phyloP scores from a whole-genome alignment of 2,888 invertebrate species.

The Perdita meconis region DNA sequence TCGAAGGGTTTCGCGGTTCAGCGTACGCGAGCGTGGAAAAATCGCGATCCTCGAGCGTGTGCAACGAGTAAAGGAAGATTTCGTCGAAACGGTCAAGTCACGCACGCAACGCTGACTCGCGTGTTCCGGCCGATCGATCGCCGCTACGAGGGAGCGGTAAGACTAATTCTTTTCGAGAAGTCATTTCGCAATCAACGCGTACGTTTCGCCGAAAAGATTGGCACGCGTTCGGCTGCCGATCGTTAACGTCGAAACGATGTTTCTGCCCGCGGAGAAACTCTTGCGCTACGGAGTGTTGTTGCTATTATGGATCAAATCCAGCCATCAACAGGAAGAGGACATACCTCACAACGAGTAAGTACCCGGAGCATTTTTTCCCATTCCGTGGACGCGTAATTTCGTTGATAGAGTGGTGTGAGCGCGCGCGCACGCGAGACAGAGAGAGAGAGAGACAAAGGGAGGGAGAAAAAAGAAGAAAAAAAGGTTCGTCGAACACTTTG shows the following conservation, averaged over 20 bases:
- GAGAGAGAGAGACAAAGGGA: too few species aligned
- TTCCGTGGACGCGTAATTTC: not conserved
- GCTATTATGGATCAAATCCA: slow-evolving; percentile 84
- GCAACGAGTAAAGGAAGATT: slow-evolving; percentile 44
- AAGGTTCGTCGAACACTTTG: too few species aligned
- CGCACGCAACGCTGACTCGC: slow-evolving; percentile 55
- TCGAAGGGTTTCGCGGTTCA: slow-evolving; percentile 11
- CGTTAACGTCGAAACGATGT: slow-evolving; percentile 61
- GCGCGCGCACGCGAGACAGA: too few species aligned
- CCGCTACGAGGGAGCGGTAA: slow-evolving; percentile 57
- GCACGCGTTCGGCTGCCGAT: not conserved
- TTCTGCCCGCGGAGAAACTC: slow-evolving; percentile 61
- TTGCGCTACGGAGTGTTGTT: slow-evolving; percentile 78
- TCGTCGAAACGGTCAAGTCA: slow-evolving; percentile 40
- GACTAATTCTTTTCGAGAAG: slow-evolving; percentile 48
- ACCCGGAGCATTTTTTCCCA: not conserved
- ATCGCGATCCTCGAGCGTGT: not conserved
- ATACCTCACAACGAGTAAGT: slow-evolving; percentile 96
- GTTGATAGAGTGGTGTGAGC: not conserved
- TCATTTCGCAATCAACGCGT: slow-evolving; percentile 19
- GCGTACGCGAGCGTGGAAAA: slow-evolving; percentile 22
- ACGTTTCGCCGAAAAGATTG: slow-evolving; percentile 19
- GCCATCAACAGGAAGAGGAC: slow-evolving; percentile 93
- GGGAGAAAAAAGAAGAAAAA: too few species aligned
- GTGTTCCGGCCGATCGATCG: slow-evolving; percentile 61